Evolutionary conservation across 2,888 invertebrate genomes (phyloP), one percentile per base, ranked within the genome.

Genomic region (Mythimna loreyi): DNA sequence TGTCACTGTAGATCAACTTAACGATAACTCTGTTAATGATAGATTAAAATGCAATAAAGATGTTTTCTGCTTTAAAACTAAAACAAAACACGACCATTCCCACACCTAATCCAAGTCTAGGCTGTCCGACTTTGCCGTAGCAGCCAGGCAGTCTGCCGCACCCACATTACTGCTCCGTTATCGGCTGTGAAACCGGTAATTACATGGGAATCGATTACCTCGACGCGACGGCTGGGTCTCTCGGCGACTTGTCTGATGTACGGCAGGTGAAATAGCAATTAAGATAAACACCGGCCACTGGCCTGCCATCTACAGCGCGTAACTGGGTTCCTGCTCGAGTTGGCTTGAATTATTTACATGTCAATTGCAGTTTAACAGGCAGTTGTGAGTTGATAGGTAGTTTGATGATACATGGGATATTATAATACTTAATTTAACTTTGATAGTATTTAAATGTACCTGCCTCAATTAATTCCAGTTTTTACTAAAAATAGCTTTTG

Each of bases 81-180:
- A 30, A 55, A 55, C 19, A 50, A 50, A 43, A 25, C 6, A 49
- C 19, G 53, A 30, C n/a, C 1, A 0, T 47, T 13, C n/a, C 9
- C 36, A 30, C 47, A 30, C 19, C 40, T 40, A 23, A 52, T 50
- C n/a, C 36, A 30, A 64, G 53, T 52, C 55, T 49, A 59, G 40
- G 72, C 59, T 28, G 49, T 55, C 49, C 19, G 63, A 67, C 64
- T 67, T 71, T 66, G 43, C 33, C 45, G 40, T 62, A 72, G 88
- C 78, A 88, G 91, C 87, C 91, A 90, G 75, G 88, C 90, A 85
- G 91, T 91, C 90, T 91, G 86, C 84, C 64, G 75, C 74, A 69
- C 78, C 72, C 72, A 72, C 60, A 71, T 80, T 81, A 75, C 66
- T 69, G 75, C 71, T 47, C 85, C 77, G 76, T 69, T 80, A 83